These are phyloP conservation scores for Epinephelus awoara DNA, from an alignment of 2,797 vertebrate species.

Conservation along the genomic window DNA sequence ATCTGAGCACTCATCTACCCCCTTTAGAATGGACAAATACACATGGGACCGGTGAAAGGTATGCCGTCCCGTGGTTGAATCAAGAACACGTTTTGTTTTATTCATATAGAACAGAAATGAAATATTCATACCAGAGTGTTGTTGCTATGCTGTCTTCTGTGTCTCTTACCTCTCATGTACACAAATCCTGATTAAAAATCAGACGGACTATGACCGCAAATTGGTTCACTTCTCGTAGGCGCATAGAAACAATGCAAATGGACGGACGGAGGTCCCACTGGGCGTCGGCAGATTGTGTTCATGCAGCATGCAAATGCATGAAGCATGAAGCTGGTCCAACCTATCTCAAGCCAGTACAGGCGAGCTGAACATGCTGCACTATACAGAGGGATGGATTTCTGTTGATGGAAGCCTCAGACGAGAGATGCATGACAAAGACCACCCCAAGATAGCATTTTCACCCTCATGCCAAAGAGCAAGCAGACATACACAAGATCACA, in stretches of 20 bases:
- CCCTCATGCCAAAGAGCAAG: constrained; percentile 39
- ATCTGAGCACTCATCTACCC: constrained; percentile 44
- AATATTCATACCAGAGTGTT: constrained; percentile 73
- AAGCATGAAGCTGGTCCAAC: constrained; percentile 67
- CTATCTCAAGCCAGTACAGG: constrained; percentile 44
- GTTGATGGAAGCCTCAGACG: constrained; percentile 61
- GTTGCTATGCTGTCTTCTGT: constrained; percentile 56
- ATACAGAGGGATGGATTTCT: constrained; percentile 68
- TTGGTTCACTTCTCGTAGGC: constrained; percentile 48
- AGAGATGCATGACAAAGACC: constrained; percentile 75
- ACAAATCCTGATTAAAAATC: constrained; percentile 71
- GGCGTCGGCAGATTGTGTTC: constrained; percentile 75
- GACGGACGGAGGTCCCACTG: constrained; percentile 65
- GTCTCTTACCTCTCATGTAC: constrained; percentile 52
- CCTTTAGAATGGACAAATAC: constrained; percentile 37
- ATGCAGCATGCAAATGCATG: constrained; percentile 80
- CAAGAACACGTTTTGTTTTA: constrained; percentile 73
- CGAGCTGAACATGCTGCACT: constrained; percentile 53
- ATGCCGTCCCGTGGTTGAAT: constrained; percentile 60
- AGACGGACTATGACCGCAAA: constrained; percentile 50
- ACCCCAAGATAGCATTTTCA: constrained; percentile 46
- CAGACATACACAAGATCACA: constrained; percentile 29
- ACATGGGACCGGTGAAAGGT: constrained; percentile 57
- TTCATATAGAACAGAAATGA: constrained; percentile 78
- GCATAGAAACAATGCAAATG: constrained; percentile 74